A percentile compares a stretch with the other conserved stretches of the same genome.
Conservation (phyloP, 2,888 invertebrate genomes). For the Patella pellucida region DNA sequence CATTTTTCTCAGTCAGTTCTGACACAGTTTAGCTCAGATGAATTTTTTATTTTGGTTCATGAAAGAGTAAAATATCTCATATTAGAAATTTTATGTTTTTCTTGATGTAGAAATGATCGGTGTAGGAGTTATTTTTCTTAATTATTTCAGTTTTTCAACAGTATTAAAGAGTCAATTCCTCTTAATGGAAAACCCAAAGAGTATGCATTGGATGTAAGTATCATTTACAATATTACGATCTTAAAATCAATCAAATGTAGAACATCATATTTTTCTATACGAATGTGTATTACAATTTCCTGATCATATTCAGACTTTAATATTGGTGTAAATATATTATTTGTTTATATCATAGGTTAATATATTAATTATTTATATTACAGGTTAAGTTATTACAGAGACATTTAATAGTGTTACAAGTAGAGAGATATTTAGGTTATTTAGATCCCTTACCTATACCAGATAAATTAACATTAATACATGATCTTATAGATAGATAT, state of each 20-base stretch:
- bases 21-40: too few relatives aligned
- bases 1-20: too few relatives aligned
- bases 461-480: conserved; percentile 75
- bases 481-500: conserved; percentile 79
- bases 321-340: background rate
- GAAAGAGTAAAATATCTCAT: too few relatives aligned
- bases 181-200: conserved; percentile 42
- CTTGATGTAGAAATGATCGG: too few relatives aligned
- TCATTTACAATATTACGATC: background rate
- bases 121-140: background rate
- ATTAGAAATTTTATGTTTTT: too few relatives aligned
- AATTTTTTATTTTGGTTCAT: too few relatives aligned
- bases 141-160: conserved; percentile 36
- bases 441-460: conserved; percentile 75
- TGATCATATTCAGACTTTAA: too few relatives aligned
- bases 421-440: conserved; percentile 81
- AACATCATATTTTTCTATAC: too few relatives aligned
- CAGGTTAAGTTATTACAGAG: conserved; percentile 82
- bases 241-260: too few relatives aligned
- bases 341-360: conserved; percentile 23
- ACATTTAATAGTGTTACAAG: conserved; percentile 84
- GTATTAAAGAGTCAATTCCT: conserved; percentile 29
- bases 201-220: conserved; percentile 59
- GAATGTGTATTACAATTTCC: too few relatives aligned
- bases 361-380: conserved; percentile 23